Base-by-base conservation (phyloP, 2,888 invertebrate species). In the Apamea anceps region DNA sequence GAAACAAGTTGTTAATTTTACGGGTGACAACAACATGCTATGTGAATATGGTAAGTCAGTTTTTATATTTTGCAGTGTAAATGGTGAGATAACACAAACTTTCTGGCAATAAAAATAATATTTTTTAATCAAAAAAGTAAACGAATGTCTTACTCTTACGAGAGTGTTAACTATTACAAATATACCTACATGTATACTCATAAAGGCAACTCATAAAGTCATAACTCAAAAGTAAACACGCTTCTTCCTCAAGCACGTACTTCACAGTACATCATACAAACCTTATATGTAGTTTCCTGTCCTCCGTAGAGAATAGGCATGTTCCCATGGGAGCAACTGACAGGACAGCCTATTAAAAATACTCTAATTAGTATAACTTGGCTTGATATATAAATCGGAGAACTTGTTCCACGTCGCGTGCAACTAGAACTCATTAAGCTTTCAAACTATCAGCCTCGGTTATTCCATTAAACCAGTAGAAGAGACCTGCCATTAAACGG, bases 401-500 rank as follows among this genome's bases (percentile, higher is more conserved):
- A 87, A 88, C 89, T 77, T 37, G 88, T 89, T 80, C 82, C 48
- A 10, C 54, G 73, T 85, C 78, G 87, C 88, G 88, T 87, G 87
- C 85, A 87, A 81, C 63, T 80, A 72, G 77, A 65, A 72, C 84
- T 88, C 85, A 88, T 89, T 88, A 80, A 82, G 84, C 85, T 90
- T 86, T 88, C 85, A 85, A 90, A 88, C 85, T 80, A 87, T 83
- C 85, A 84, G 74, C 77, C 72, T 79, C 86, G 80, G 88, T 90
- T 89, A 89, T 89, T 86, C 87, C 87, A 91, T 88, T 84, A 87
- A 88, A 85, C 78, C 82, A 88, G 89, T 88, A 88, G 89, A 86
- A 63, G 72, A 81, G 45, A 48, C 42, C 77, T 85, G 88, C 91
- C 89, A 94, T 94, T 93, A 94, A 88, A 72, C 84, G 75, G 89